Base-by-base conservation (phyloP, 1,140 invertebrate species). In the Cepaea nemoralis region DNA sequence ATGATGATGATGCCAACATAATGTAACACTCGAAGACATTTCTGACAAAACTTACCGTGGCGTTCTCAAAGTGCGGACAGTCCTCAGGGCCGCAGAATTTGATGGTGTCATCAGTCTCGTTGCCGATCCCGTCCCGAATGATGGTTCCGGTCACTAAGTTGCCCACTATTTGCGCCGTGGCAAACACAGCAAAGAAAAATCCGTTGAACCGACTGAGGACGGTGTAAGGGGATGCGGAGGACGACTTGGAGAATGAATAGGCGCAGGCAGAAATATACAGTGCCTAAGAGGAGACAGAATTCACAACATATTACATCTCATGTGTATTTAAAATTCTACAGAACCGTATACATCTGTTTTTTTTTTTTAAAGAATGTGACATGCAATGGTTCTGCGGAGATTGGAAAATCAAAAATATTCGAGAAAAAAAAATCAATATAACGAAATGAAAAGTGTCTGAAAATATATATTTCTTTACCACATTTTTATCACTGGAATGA, bases 121-220 rank as follows among this genome's bases (percentile, higher is more conserved):
- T 82, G 40, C 77, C 63, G 27, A 81, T 50, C 10, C 82, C 80
- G 27, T 81, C 71, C 37, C 79, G 77, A 27, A 89, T 77, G 6
- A 89, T 79, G 19, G 86, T 39, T 12, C 86, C 85, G 0, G 87
- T 84, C 10, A 88, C 73, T 0, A 86, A 45, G 55, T 88, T 87
- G 33, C 88, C 88, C 16, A 84, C 50, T 42, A 89, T 85, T 77
- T 88, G 84, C n/a, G 85, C 81, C 48, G 82, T 83, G 45, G 85
- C 85, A 73, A 84, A 86, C 70, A 87, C 63, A 35, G 80, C 77
- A 70, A 85, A 89, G 84, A 89, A 87, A 40, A 88, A 76, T 0
- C 88, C 85, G 77, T 88, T 87, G 82, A 89, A 87, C 33, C 85
- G 82, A 40, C 84, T 84, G n/a, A 89, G 82, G 19, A 86, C 83